Base-by-base conservation (phyloP, 2,888 invertebrate genomes). In the Pedicia rivosa region DNA sequence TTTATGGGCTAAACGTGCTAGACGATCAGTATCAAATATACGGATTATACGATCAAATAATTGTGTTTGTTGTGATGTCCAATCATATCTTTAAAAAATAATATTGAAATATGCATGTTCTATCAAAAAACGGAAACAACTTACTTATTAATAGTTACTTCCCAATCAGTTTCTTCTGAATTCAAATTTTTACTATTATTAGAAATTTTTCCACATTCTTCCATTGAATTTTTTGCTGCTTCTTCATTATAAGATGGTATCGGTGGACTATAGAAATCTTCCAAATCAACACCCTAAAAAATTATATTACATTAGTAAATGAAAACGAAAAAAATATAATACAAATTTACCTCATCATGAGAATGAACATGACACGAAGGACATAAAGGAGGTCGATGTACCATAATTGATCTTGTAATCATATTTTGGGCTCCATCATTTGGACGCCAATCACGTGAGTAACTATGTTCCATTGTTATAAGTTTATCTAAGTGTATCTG, bases 401-500 rank as follows among this genome's bases (percentile, higher is more conserved):
- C 55, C 26, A 61, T 44, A 15, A 61, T 50, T 1, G 54, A 55
- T 20, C 58, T 51, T 1, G 57, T 52, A 1, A 53, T 50, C 4
- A 57, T 55, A 43, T 52, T 62, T 12, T 47, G 40, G 36, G 52
- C 52, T 15, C 54, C 54, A 34, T 50, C 48, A 25, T 59, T 55
- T 2, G 48, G 43, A 2, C 54, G 52, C 64, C 73, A 72, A 35
- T 80, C 76, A 46, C 77, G 68, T 7, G 78, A 69, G 50, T 83
- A 83, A 49, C 72, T 70, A 49, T 83, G 82, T 49, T 83, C 82
- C 56, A 74, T 67, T 41, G 66, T 48, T 27, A 73, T 59, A 3
- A 57, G 43, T 42, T 61, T 54, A n/a, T 51, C 44, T 29, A 62
- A 57, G 26, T 51, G 49, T 33, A 62, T 60, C 46, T 55, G 46